Evolutionary conservation across 2,888 invertebrate genomes (phyloP).

Genomic region (Agrochola circellaris): DNA sequence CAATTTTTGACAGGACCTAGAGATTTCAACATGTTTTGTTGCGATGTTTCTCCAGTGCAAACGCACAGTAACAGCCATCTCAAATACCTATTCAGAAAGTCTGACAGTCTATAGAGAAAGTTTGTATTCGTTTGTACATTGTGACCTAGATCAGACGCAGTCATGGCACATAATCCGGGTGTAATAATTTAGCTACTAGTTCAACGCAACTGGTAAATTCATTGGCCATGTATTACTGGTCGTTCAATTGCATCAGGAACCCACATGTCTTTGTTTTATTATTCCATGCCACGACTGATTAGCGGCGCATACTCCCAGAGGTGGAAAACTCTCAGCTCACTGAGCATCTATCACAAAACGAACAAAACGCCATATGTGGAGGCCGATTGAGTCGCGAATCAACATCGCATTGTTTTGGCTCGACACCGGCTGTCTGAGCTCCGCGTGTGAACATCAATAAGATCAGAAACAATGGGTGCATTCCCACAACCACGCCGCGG

Average conservation of each 20-base stretch:
- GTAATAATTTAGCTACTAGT: neutral
- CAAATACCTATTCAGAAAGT: neutral
- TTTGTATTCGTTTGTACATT: no score
- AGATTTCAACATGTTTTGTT: no score
- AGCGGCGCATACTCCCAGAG: slow-evolving; percentile 55
- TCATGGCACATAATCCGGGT: neutral
- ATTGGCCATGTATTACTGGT: neutral
- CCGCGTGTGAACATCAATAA: slow-evolving; percentile 74
- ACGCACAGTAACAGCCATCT: neutral
- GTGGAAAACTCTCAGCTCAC: slow-evolving; percentile 66
- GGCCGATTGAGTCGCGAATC: slow-evolving; percentile 67
- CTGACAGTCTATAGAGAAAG: neutral
- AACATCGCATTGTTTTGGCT: slow-evolving; percentile 68
- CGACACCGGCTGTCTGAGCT: slow-evolving; percentile 67
- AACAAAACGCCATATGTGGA: slow-evolving; percentile 72
- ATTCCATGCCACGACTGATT: slow-evolving; percentile 58
- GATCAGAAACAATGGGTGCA: slow-evolving; percentile 80
- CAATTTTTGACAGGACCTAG: no score
- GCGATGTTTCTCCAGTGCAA: no score
- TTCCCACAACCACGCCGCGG: slow-evolving; percentile 86
- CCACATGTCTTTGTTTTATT: slow-evolving; percentile 55
- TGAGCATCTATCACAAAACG: slow-evolving; percentile 65
- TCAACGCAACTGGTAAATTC: neutral
- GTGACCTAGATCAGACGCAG: neutral
- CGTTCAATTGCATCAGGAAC: slow-evolving; percentile 14